Base-by-base conservation (phyloP, 1,140 invertebrate species). In the Leptonema lineaticorne region DNA sequence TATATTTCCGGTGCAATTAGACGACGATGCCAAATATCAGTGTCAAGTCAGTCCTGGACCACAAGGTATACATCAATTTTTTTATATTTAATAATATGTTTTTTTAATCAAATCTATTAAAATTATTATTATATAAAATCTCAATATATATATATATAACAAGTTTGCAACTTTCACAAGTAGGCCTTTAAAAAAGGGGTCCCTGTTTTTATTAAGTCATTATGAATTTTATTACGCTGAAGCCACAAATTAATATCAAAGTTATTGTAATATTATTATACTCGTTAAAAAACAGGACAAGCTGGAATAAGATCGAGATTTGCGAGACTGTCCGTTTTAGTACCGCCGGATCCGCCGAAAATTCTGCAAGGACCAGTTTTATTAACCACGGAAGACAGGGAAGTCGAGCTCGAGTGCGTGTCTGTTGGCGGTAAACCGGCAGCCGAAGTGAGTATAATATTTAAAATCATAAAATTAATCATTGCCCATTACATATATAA, bases 1-100 rank as follows among this genome's bases (percentile, higher is more conserved):
- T 76, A 95, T 97, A 70, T 87, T 88, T 75, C 92, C 93, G 0
- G 91, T 95, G 22, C 90, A 90, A 75, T 81, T 97, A 71, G 93
- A 95, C 74, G 94, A 97, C 77, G 94, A 97, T 74, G 94, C 92
- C 11, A 86, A 87, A 74, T 97, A 94, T 78, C 92, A 95, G 79
- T 97, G 94, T 78, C 94, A 96, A 83, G 93, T 95, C 26, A 68
- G 71, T 33, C 53, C 71, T 20, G 71, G 71, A 45, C 68, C 68
- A 41, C 33, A 50, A 45, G 70, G 70, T 72, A 37, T 41, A 1
- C 11, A 41, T 11, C 37, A 11, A 2, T 41, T 16, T 41, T 16
- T 3, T 41, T 41, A 14, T 6, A 33, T 33, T 6, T 33, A 6
- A 33, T 33, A 33, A 33, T 33, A 33, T 11, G 30, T 33, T n/a